Conservation (phyloP, 2,113 vertebrate species). For the Addax nasomaculatus region DNA sequence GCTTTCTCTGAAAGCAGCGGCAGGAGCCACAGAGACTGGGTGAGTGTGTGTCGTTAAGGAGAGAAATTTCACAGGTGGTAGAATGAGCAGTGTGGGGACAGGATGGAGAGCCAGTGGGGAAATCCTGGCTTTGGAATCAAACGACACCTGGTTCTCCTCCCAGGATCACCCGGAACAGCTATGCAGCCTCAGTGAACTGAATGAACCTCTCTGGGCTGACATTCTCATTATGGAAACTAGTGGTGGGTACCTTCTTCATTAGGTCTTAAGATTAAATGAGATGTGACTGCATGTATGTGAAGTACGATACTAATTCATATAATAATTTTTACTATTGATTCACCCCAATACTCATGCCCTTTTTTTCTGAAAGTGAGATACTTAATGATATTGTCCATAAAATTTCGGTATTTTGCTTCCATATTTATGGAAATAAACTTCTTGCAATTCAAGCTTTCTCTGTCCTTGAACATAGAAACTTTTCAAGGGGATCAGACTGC, state of each 20-base stretch:
- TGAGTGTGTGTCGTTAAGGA: not conserved
- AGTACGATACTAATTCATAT: not conserved
- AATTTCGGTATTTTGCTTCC: not conserved
- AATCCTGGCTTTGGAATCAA: not conserved
- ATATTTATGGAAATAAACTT: not conserved
- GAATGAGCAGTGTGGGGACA: too few relatives aligned
- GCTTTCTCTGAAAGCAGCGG: not conserved
- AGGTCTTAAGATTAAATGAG: not conserved
- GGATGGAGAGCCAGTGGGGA: not conserved
- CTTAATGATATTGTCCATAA: not conserved
- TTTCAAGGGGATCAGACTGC: not conserved
- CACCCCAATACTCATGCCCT: not conserved
- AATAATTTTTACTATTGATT: not conserved
- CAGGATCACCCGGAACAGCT: too few relatives aligned
- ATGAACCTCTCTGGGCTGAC: not conserved
- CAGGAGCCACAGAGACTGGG: not conserved
- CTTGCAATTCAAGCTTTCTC: not conserved
- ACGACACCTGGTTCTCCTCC: not conserved
- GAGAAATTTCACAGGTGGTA: not conserved
- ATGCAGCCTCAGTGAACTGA: not conserved
- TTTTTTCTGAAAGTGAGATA: not conserved
- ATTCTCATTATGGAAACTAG: not conserved
- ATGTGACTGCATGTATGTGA: fast-evolving
- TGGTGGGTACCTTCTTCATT: not conserved
- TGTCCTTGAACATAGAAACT: not conserved